Percentiles rank a stretch among this genome's conserved stretches.
Conservation (phyloP, 2,888 invertebrate genomes). For the Aspidapion aeneum region DNA sequence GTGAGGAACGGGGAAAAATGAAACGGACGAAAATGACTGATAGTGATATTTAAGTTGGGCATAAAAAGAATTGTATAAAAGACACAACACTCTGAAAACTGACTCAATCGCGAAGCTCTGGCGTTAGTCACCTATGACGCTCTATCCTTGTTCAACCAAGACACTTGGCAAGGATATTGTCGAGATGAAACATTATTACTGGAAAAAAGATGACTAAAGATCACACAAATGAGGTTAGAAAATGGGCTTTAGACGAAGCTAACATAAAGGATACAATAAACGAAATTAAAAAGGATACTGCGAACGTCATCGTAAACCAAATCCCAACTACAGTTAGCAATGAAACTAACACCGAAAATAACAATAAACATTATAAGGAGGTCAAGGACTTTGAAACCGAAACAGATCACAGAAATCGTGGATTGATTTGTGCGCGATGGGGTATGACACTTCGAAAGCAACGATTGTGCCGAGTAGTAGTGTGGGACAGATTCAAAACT, state of each 20-base stretch:
- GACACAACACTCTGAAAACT: background rate
- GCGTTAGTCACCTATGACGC: slow-evolving; percentile 5
- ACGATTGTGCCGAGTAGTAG: background rate
- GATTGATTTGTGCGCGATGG: background rate
- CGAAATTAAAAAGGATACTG: background rate
- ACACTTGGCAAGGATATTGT: slow-evolving; percentile 12
- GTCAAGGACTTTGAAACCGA: too few species aligned
- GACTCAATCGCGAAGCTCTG: background rate
- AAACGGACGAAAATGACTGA: too few species aligned
- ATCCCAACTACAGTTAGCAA: background rate
- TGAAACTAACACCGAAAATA: background rate
- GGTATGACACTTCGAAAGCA: background rate
- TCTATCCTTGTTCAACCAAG: slow-evolving; percentile 3
- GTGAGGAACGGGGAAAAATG: background rate
- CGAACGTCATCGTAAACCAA: background rate
- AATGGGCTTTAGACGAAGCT: background rate
- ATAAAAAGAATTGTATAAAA: slow-evolving; percentile 1
- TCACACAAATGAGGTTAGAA: slow-evolving; percentile 6
- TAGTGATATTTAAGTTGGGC: too few species aligned
- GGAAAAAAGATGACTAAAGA: slow-evolving; percentile 4
- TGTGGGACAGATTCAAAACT: background rate
- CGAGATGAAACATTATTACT: slow-evolving; percentile 13
- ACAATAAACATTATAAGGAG: background rate
- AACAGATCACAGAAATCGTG: background rate
- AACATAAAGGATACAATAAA: background rate